Evolutionary conservation across 2,888 invertebrate genomes (phyloP), one percentile per base, ranked within the genome.

Genomic region (Charanyca ferruginea): DNA sequence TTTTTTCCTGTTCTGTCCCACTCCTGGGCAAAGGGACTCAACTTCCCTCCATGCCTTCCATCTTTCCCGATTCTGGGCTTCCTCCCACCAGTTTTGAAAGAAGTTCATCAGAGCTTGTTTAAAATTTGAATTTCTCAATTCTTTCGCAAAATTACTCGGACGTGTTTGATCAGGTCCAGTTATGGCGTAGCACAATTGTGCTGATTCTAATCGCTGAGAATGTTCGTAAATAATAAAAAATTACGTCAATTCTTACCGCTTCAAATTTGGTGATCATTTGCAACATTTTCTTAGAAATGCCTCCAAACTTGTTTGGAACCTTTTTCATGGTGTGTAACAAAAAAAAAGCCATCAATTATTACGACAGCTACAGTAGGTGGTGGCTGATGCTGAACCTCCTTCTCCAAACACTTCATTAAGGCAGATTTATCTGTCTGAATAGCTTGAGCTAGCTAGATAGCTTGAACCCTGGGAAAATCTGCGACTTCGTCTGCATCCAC

Each of bases 371-470:
- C 20, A n/a, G 9, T 6, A 23, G 25, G 11, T 41, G 76, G 65
- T 11, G 4, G 18, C 28, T 54, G 9, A 38, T 60, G 47, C 57
- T 59, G 35, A 5, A 54, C 32, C 13, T 65, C 62, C n/a, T 69
- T 66, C 35, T 72, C 69, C 16, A 76, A 41, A 22, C 11, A 45
- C 8, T 65, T 45, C 44, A 67, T 66, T 32, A 76, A 11, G 5
- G 58, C 49, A n/a, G 76, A 77, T 57, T 73, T 77, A 20, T 65
- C 42, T 0, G 76, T 77, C 32, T 77, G n/a, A n/a, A n/a, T n/a
- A n/a, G n/a, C n/a, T n/a, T n/a, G n/a, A n/a, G n/a, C n/a, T n/a
- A n/a, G n/a, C n/a, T n/a, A n/a, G n/a, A n/a, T n/a, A n/a, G n/a
- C n/a, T n/a, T n/a, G n/a, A n/a, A n/a, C n/a, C n/a, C n/a, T n/a